Evolutionary conservation across 1,140 invertebrate genomes (phyloP), one percentile per base, ranked within the genome.

Genomic region (Sinella curviseta): DNA sequence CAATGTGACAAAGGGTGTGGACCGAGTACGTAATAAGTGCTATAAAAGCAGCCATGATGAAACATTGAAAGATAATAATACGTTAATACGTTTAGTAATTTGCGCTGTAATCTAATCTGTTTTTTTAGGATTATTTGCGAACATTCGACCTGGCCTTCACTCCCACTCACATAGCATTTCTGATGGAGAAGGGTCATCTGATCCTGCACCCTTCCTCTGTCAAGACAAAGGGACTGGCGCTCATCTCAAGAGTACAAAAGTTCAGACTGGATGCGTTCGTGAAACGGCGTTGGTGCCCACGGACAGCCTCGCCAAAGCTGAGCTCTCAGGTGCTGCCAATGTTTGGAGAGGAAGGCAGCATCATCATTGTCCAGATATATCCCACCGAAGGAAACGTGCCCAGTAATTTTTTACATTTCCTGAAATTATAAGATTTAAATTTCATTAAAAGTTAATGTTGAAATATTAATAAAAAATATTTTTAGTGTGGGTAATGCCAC

Each of bases 281-380:
- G 24, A 75, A 48, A 48, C 74, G 74, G 24, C 34, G 74, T 4
- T 75, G 74, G 74, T 75, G 36, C 24, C 14, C 20, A 26, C 12
- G 57, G 12, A 60, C 57, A 60, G 57, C 12, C 4, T 60, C 14
- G 4, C 65, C 65, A 70, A 70, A 70, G 31, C 26, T 70, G 65
- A n/a, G 14, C 24, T 3, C 12, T n/a, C 8, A 3, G 24, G 24
- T 60, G 24, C 14, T 60, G 57, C 57, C 57, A 16, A 60, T 60
- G 24, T 60, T 60, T 26, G 24, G 24, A 8, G 24, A 26, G 4
- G 14, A 4, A 3, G 57, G 57, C 4, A 26, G 8, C 4, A 74
- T 74, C 24, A 24, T 74, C 34, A 74, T 74, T 36, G 12, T 74
- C 8, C 70, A 74, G 26, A 28, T 74, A 17, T 74, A 74, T 33